Evolutionary conservation across 2,888 invertebrate genomes (phyloP), one percentile per base, ranked within the genome.

Genomic region (Xylota sylvarum): DNA sequence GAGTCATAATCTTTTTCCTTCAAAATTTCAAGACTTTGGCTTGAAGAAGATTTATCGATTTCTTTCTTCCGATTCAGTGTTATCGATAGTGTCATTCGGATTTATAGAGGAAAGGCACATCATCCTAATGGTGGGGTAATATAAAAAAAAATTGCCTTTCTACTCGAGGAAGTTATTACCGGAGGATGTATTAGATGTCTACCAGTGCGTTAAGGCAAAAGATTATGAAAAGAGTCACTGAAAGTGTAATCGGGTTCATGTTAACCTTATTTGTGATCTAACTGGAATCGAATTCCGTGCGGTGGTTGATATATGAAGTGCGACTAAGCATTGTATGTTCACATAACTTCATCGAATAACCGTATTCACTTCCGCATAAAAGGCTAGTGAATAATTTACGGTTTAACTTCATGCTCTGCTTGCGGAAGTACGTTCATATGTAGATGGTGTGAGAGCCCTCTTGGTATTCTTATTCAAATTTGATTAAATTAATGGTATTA

Each of bases 41-140:
- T 52, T n/a, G 30, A 69, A 43, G 30, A 52, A 9, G 55, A 40
- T 69, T 69, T 69, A 69, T 69, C 9, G 55, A 56, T 27, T 40
- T 37, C 5, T 30, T 52, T 35, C 0, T 27, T 52, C 4, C 35
- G 27, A 37, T 40, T 65, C 19, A 23, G 23, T 23, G 23, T 50
- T 65, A 50, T 69, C 55, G 30, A 43, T 32, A 55, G 37, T 14
- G 43, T 37, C 27, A 23, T 30, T 4, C 27, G 55, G 30, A 43
- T 55, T 69, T 69, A 67, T 43, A 27, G 23, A 64, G n/a, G 43
- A 5, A 46, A 58, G 35, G 9, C 5, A 9, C 5, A 46, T 46
- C 19, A n/a, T 2, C 37, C 19, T 40, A 17, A 40, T 60, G 46
- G 14, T 3, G 14, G 32, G 27, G 35, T 19, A 46, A 72, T 48